Base-by-base conservation (phyloP, 2,797 vertebrate species). In the Cygnus olor region DNA sequence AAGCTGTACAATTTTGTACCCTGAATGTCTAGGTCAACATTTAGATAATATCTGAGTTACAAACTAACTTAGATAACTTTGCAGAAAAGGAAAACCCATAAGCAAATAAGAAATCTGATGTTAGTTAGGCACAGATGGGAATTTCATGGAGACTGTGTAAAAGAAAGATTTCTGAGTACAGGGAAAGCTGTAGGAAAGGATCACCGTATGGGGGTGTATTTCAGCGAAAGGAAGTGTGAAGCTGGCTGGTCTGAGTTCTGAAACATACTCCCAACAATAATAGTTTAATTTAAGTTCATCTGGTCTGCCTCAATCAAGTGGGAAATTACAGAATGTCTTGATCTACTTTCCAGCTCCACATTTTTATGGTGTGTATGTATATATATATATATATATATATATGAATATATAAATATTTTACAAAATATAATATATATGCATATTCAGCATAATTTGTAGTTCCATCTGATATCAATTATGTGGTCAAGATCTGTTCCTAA, bases 131-230 rank as follows among this genome's bases (percentile, higher is more conserved):
- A 78, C 20, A 66, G n/a, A 87, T 1, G 5, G n/a, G 14, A 77
- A 80, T 71, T 82, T 71, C 61, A 60, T 5, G 16, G 11, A 6
- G 6, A 69, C 10, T 69, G 36, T 21, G 42, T 21, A 74, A 85
- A 47, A 84, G 53, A 76, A 58, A 49, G 21, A 74, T 47, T 30
- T 54, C 30, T 58, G 51, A 70, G 42, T 11, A 36, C 3, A 58
- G 51, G 32, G 57, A 64, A 1, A 30, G 45, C 15, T 80, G 40
- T 15, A 78, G 38, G 42, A 60, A 63, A 65, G 27, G 47, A 76
- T 53, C 64, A 14, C 9, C 16, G 5, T 51, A 22, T 0, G 0
- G 30, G 14, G 4, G 4, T 80, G 16, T 11, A 7, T 40, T 90
- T 85, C 56, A 68, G 14, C 12, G 27, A 40, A 83, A 72, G 14